Conservation (phyloP, 2,113 vertebrate genomes). For the Ceyx melanurus region DNA sequence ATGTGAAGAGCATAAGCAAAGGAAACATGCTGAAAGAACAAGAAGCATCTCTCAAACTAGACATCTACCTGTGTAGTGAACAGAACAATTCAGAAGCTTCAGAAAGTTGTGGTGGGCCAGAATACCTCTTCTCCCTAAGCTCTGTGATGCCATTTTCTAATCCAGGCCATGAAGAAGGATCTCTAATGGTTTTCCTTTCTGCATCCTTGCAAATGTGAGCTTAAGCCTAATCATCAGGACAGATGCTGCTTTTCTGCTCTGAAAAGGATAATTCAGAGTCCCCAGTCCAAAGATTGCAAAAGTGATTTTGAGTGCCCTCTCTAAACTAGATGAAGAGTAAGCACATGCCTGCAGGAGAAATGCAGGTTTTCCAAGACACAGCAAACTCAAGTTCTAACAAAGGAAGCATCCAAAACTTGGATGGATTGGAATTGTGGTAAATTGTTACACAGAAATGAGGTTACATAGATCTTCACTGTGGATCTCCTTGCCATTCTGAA, state of each 20-base stretch:
- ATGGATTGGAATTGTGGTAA: neutral
- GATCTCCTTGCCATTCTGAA: neutral
- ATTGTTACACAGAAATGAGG: neutral
- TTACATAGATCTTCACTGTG: neutral
- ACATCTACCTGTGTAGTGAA: neutral
- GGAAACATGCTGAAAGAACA: neutral
- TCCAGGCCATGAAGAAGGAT: rapidly evolving
- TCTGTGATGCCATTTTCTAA: neutral
- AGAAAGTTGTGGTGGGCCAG: neutral
- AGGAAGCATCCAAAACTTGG: neutral
- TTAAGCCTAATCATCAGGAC: neutral
- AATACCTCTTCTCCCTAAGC: neutral
- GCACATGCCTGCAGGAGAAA: neutral
- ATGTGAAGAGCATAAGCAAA: neutral
- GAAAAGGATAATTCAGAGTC: neutral
- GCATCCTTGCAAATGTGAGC: neutral
- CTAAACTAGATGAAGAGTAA: neutral
- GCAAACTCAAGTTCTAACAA: neutral
- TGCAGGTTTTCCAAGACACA: neutral
- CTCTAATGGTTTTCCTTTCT: neutral
- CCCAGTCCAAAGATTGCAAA: neutral
- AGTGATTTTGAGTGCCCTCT: neutral
- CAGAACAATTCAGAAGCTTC: neutral
- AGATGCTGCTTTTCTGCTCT: neutral
- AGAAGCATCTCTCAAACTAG: neutral